Evolutionary conservation across 1,140 invertebrate genomes (phyloP).

Genomic region (Ptiloglossa arizonensis): DNA sequence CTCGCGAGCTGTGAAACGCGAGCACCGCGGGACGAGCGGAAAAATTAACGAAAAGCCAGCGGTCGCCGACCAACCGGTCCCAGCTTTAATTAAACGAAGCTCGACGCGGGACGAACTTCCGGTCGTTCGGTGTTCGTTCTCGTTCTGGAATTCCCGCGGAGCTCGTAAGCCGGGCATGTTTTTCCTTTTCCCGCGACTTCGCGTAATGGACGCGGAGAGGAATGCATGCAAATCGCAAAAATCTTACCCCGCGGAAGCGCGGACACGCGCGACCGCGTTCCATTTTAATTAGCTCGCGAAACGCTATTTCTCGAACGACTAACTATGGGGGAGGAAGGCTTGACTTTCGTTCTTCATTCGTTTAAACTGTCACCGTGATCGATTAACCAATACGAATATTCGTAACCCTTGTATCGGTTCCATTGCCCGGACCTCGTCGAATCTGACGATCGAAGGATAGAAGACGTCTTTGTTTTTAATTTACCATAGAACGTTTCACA

Average conservation of each 20-base stretch:
- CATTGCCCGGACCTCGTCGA: too few species aligned
- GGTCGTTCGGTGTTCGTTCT: conserved; percentile 4
- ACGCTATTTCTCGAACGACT: too few species aligned
- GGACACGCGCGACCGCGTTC: neutral
- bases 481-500: too few species aligned
- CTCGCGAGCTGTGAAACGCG: too few species aligned
- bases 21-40: too few species aligned
- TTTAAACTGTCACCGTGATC: too few species aligned
- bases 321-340: too few species aligned
- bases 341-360: too few species aligned
- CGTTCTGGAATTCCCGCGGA: conserved; percentile 16
- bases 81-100: conserved; percentile 36
- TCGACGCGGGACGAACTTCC: conserved; percentile 9
- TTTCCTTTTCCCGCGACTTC: neutral
- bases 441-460: too few species aligned
- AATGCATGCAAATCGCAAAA: neutral
- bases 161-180: neutral
- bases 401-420: too few species aligned
- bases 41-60: conserved; percentile 19
- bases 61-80: neutral
- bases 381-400: too few species aligned
- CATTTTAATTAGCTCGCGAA: neutral
- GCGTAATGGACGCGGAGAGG: neutral
- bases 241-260: neutral
- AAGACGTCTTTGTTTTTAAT: too few species aligned